These are phyloP conservation scores for Eilema caniola DNA, from an alignment of 2,888 invertebrate genomes.

Conservation along the genomic window DNA sequence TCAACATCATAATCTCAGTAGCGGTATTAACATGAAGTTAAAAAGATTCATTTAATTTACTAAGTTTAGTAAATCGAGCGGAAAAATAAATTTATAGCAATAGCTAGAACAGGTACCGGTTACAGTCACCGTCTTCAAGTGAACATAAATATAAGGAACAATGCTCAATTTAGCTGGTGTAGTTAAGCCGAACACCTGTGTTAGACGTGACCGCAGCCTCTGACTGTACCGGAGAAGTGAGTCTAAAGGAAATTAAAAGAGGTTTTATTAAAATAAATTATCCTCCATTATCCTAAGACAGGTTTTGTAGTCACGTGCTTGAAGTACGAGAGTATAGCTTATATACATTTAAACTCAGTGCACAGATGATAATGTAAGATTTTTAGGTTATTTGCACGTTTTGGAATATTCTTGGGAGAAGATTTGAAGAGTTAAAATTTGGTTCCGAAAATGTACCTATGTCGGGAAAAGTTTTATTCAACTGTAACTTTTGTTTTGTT, in stretches of 20 bases:
- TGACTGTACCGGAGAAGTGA: constrained; percentile 51
- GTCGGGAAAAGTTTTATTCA: constrained; percentile 20
- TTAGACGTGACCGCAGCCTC: constrained; percentile 63
- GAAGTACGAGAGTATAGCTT: constrained; percentile 41
- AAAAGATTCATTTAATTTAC: not conserved
- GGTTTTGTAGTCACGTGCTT: constrained; percentile 58
- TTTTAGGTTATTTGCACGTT: constrained; percentile 16
- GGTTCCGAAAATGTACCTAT: constrained; percentile 16
- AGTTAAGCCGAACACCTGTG: constrained; percentile 67
- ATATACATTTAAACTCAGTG: constrained; percentile 19
- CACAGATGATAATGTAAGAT: constrained; percentile 22
- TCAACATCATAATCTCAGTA: not conserved
- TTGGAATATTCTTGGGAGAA: constrained; percentile 18
- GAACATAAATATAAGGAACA: constrained; percentile 58
- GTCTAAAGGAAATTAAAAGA: constrained; percentile 59
- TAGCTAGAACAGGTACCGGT: constrained; percentile 40
- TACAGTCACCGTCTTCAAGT: constrained; percentile 38
- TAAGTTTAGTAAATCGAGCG: constrained; percentile 7
- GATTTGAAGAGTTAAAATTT: constrained; percentile 20
- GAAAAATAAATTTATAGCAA: constrained; percentile 27
- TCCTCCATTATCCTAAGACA: constrained; percentile 56
- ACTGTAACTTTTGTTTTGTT: constrained; percentile 22
- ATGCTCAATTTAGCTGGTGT: constrained; percentile 64
- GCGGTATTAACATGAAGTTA: constrained; percentile 8
- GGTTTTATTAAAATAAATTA: constrained; percentile 54